Conservation (phyloP, 2,888 invertebrate genomes). For the Trachelus iudaicus region DNA sequence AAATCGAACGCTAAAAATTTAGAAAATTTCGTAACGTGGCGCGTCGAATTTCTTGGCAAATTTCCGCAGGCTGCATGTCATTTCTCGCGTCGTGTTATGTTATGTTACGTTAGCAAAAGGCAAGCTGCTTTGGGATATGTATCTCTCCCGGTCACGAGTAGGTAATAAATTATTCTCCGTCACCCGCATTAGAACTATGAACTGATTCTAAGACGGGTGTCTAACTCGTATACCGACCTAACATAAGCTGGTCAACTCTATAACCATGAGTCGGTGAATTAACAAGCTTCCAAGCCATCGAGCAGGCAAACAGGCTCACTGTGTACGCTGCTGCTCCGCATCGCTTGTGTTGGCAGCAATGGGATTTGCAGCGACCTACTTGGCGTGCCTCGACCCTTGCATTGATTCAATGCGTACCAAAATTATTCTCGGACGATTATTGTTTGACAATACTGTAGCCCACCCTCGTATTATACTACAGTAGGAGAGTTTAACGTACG, state of each 20-base stretch:
- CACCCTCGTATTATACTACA: background rate
- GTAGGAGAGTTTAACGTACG: background rate
- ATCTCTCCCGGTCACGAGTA: background rate
- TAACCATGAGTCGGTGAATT: constrained; percentile 23
- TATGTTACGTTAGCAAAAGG: background rate
- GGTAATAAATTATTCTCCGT: background rate
- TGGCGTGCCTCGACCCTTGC: constrained; percentile 64
- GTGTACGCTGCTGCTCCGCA: constrained; percentile 29
- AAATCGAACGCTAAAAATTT: background rate
- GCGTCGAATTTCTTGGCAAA: background rate
- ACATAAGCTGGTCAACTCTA: background rate
- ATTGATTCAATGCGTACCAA: constrained; percentile 59
- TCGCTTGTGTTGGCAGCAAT: constrained; percentile 58
- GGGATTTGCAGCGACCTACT: constrained; percentile 62
- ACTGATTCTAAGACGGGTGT: background rate
- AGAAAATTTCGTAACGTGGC: background rate
- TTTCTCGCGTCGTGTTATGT: background rate
- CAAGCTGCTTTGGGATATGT: background rate
- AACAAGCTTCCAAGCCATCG: constrained; percentile 35
- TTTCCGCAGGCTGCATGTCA: background rate
- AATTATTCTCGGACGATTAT: constrained; percentile 55
- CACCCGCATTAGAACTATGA: background rate
- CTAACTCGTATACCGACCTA: constrained; percentile 1
- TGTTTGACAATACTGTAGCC: constrained; percentile 21
- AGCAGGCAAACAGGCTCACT: constrained; percentile 18